Base-by-base conservation (phyloP, 2,113 vertebrate species). In the Daubentonia madagascariensis region DNA sequence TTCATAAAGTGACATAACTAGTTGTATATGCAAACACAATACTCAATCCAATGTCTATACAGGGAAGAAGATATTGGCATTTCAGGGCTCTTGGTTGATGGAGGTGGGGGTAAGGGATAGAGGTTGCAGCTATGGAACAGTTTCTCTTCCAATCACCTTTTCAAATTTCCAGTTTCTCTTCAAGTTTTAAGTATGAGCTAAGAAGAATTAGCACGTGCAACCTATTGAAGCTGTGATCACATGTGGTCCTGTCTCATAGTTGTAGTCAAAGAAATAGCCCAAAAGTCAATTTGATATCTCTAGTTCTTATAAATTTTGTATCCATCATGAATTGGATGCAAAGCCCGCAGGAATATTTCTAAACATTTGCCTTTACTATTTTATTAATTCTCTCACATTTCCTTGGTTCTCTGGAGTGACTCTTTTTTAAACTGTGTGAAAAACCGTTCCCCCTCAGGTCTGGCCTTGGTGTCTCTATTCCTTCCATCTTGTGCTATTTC, bases 131-230 rank as follows among this genome's bases (percentile, higher is more conserved):
- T 16, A 23, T 9, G 50, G 22, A 96, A 57, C 16, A 87, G 35
- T 78, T 96, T 96, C 37, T 52, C 35, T 95, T 92, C 57, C n/a
- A 68, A 35, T 92, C 79, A n/a, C 48, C 50, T 96, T 96, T 91
- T 28, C 70, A 59, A 4, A 48, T 81, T 91, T 80, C 11, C 45
- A 94, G 59, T 85, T 96, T 84, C 40, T 76, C 54, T 94, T 87
- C 37, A 54, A n/a, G 2, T 86, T 89, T 93, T 61, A 87, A 54
- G 22, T n/a, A 85, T 20, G 92, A 94, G 25, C 40, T 67, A 65
- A 88, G 78, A 63, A 89, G 25, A 52, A 80, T 80, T 68, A 88
- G 35, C 18, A 8, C 20, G 32, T 22, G 43, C 43, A 81, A 16
- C 20, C 14, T 32, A 43, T 1, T 45, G 48, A 94, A 92, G 20